Percentiles rank a stretch among this genome's conserved stretches.
phyloP scores from a whole-genome alignment of 2,797 vertebrate species.

The Gymnothorax reevesii region DNA sequence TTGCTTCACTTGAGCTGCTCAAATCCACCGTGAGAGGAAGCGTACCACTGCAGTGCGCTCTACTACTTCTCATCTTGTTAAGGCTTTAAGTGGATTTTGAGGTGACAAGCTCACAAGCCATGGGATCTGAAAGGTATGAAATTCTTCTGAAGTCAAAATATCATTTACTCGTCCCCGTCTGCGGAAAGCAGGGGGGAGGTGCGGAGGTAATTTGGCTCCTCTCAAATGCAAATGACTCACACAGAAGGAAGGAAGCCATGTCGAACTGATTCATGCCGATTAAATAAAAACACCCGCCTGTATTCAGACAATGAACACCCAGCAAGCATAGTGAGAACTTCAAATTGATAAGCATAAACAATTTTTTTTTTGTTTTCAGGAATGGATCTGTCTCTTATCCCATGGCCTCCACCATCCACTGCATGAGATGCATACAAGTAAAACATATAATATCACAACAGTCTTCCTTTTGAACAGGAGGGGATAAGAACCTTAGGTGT shows the following conservation, averaged over 20 bases:
- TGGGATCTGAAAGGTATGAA: constrained; percentile 16
- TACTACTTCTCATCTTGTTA: constrained; percentile 27
- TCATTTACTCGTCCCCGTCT: neutral
- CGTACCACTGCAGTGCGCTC: neutral
- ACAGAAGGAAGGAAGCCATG: neutral
- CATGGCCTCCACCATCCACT: neutral
- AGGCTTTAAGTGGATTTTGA: constrained; percentile 25
- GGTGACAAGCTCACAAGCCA: constrained; percentile 12
- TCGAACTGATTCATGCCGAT: neutral
- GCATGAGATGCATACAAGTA: neutral
- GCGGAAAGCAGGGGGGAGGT: neutral
- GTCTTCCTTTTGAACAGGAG: neutral
- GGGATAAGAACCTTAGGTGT: neutral
- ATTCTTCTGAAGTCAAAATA: neutral
- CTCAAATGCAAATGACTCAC: neutral
- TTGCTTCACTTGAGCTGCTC: neutral
- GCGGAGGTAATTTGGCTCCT: neutral
- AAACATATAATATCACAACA: neutral
- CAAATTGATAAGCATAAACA: neutral
- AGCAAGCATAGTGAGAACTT: neutral
- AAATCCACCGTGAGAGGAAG: neutral
- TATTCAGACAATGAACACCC: constrained; percentile 9
- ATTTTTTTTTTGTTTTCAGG: neutral
- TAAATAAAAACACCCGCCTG: neutral
- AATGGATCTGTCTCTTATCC: neutral